Evolutionary conservation across 2,888 invertebrate species (phyloP), one percentile per base, ranked within the genome.

Genomic region (Taenaris catops): DNA sequence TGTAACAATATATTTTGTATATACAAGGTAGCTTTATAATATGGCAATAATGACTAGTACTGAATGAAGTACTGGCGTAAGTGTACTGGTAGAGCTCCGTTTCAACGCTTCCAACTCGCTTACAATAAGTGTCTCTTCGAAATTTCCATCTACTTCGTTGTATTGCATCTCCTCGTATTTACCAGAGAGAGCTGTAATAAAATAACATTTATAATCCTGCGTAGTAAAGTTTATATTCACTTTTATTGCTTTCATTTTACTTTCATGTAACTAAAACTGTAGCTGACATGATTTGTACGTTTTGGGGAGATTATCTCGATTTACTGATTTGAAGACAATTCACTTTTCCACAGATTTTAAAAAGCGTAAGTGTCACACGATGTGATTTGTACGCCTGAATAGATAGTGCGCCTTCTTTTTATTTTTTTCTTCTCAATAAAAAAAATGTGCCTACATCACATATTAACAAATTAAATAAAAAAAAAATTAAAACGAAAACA

Each of bases 111-210:
- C 84, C 6, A 84, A 60, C 46, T 86, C 83, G 39, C 80, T 78
- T 19, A 84, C 83, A 46, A 84, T 84, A 0, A 81, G 80, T 2
- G 73, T 64, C 41, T 80, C 79, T 29, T 81, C 79, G 21, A 76
- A 70, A 26, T 76, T 76, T 3, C 70, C 65, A 8, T 32, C 32
- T 27, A 83, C 63, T 49, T 84, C 84, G 48, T 80, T 84, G 66
- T 84, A 83, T 56, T 80, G 81, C 73, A 76, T 75, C 51, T 86
- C 86, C 44, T 84, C 86, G 41, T 72, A 84, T 47, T 83, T 83
- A 29, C 86, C 83, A 46, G 84, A 76, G 46, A 84, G 53, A 36
- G 86, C 86, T 86, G 78, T 34, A 63, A 69, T 37, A 37, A 31
- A 46, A 43, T 17, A 35, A 27, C 26, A 32, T 37, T 29, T 19